Evolutionary conservation across 1,140 invertebrate genomes (phyloP).

Genomic region (Aphelenchoides besseyi): DNA sequence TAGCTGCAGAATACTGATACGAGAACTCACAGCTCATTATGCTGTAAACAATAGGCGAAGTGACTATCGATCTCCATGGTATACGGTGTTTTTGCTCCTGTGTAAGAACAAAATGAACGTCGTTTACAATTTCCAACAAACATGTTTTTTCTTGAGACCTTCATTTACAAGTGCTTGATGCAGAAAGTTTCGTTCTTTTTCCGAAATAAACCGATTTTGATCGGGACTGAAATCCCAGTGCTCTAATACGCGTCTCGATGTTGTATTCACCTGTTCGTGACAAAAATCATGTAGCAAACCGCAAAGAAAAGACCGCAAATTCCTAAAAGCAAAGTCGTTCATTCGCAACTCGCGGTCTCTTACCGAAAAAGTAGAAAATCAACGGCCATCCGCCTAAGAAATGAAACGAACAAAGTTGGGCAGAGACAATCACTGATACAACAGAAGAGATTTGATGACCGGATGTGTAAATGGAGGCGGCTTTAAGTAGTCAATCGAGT

Average conservation of each 20-base stretch:
- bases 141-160: constrained; percentile 11
- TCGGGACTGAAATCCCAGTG: no score
- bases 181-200: constrained; percentile 9
- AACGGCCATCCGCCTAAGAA: constrained; percentile 26
- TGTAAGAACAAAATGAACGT: no score
- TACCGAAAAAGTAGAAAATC: constrained; percentile 25
- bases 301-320: background rate
- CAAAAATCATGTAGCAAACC: background rate
- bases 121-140: no score
- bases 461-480: constrained; percentile 19
- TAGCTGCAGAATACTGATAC: background rate
- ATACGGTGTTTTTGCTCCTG: background rate
- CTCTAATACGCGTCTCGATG: no score
- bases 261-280: no score
- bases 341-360: background rate
- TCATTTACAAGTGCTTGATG: background rate
- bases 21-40: background rate
- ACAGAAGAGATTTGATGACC: constrained; percentile 17
- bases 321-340: background rate
- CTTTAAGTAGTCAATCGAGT: background rate
- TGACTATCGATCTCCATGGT: constrained; percentile 2
- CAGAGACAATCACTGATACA: background rate
- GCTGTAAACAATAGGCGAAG: background rate
- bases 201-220: background rate
- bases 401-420: constrained; percentile 17